Conservation (phyloP, 2,888 invertebrate species). For the Penaeus monodon region DNA sequence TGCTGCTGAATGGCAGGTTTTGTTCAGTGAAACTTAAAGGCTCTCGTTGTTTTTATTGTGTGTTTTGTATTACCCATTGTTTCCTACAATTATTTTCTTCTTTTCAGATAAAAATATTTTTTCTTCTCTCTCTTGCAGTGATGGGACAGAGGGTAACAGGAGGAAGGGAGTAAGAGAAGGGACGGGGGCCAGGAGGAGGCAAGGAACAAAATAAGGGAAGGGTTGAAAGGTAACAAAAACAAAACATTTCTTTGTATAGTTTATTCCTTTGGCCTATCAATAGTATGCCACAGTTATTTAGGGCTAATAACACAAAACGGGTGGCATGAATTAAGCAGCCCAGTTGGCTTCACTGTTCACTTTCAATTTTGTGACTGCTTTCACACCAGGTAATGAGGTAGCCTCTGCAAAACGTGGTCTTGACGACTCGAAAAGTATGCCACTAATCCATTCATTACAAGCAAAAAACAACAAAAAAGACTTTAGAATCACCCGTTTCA, state of each 20-base stretch:
- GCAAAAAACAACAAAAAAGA: neutral
- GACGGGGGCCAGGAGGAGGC: too few relatives aligned
- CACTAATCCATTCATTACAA: slow-evolving; percentile 7
- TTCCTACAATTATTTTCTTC: too few relatives aligned
- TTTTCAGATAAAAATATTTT: too few relatives aligned
- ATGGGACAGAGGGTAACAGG: too few relatives aligned
- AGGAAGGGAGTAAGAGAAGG: too few relatives aligned
- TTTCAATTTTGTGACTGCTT: slow-evolving; percentile 30
- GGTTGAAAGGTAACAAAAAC: neutral
- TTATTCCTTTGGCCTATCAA: slow-evolving; percentile 40
- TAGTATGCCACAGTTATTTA: slow-evolving; percentile 21
- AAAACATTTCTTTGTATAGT: slow-evolving; percentile 15
- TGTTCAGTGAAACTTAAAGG: too few relatives aligned
- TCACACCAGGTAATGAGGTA: slow-evolving; percentile 31
- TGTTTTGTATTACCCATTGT: too few relatives aligned
- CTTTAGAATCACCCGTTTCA: neutral
- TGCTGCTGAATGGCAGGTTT: too few relatives aligned
- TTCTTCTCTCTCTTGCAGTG: too few relatives aligned
- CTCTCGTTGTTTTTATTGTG: too few relatives aligned
- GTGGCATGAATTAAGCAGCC: slow-evolving; percentile 26
- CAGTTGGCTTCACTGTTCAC: neutral
- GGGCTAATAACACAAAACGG: slow-evolving; percentile 34
- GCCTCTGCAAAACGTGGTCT: neutral
- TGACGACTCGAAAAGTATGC: neutral
- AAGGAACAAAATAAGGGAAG: too few relatives aligned